phyloP scores from a whole-genome alignment of 2,113 vertebrate species.

The Vulpes vulpes region DNA sequence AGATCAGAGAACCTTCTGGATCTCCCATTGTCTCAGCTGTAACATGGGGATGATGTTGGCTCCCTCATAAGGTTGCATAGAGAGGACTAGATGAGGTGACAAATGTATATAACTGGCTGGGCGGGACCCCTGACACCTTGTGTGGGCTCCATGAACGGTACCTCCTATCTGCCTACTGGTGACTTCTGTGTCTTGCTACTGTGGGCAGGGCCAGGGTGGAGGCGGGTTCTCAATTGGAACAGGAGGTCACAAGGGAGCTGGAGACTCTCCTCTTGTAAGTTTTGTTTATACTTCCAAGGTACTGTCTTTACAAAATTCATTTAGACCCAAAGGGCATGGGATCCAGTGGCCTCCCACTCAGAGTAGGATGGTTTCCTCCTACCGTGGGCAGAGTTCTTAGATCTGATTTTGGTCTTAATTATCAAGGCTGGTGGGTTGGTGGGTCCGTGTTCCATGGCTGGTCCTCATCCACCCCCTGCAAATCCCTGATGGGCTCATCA shows the following conservation, averaged over 20 bases:
- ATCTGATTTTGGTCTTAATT: background rate
- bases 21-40: background rate
- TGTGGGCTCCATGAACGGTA: background rate
- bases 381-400: background rate
- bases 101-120: rapidly evolving
- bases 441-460: background rate
- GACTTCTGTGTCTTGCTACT: background rate
- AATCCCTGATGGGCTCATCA: background rate
- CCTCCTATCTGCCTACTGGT: background rate
- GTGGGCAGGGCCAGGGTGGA: background rate
- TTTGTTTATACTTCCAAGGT: background rate
- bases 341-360: background rate
- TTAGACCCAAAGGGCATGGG: background rate
- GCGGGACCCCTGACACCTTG: background rate
- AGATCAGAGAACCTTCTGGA: background rate
- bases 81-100: background rate
- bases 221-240: background rate
- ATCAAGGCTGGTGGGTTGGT: background rate
- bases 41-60: background rate
- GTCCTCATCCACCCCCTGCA: background rate
- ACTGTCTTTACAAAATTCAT: background rate
- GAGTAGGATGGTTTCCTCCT: background rate
- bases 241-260: background rate
- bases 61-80: background rate
- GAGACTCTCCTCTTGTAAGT: background rate